phyloP scores from a whole-genome alignment of 2,888 invertebrate species.

The Aleiodes leptofemur region DNA sequence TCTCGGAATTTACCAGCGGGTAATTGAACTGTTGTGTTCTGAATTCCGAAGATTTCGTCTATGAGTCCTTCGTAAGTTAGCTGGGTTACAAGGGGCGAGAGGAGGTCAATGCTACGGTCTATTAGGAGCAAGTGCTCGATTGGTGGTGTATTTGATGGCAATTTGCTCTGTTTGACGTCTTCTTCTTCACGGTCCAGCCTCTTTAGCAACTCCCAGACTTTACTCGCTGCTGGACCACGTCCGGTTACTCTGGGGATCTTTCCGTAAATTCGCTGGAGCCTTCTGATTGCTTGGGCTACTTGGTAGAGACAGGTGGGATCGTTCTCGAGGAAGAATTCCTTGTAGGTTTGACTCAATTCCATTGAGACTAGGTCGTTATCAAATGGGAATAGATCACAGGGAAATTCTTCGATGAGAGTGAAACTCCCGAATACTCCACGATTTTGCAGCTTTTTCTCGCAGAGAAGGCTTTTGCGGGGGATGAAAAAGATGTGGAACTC shows the following conservation, averaged over 20 bases:
- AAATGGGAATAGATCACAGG: constrained; percentile 92
- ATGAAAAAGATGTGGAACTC: constrained; percentile 94
- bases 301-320: constrained; percentile 93
- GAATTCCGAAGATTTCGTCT: constrained; percentile 95
- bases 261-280: constrained; percentile 91
- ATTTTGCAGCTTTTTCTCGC: constrained; percentile 90
- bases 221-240: constrained; percentile 91
- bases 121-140: constrained; percentile 94
- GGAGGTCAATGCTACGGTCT: constrained; percentile 93
- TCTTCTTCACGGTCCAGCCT: constrained; percentile 82
- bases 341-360: constrained; percentile 88
- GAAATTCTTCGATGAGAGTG: constrained; percentile 87
- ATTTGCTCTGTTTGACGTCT: constrained; percentile 77
- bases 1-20: constrained; percentile 90
- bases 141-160: constrained; percentile 72
- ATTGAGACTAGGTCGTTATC: constrained; percentile 95
- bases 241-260: constrained; percentile 92
- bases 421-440: constrained; percentile 88
- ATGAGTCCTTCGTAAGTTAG: constrained; percentile 98
- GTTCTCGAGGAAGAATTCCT: constrained; percentile 91
- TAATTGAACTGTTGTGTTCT: constrained; percentile 86
- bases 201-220: constrained; percentile 91
- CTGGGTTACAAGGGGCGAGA: constrained; percentile 95
- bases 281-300: constrained; percentile 90
- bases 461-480: constrained; percentile 90